phyloP scores from a whole-genome alignment of 2,888 invertebrate species.

The Synergus itoensis region DNA sequence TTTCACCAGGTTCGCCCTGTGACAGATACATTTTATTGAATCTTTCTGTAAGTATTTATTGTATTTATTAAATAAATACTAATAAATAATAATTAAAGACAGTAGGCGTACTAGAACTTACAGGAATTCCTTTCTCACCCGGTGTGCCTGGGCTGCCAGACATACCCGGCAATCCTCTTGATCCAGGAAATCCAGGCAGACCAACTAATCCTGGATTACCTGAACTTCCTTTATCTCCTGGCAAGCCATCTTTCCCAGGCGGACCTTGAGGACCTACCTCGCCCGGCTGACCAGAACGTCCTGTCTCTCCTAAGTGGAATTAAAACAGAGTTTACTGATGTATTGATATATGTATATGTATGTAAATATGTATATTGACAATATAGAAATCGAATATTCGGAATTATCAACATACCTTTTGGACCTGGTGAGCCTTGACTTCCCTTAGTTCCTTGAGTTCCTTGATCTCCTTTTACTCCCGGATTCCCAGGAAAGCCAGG shows the following conservation, averaged over 20 bases:
- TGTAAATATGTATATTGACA: neutral
- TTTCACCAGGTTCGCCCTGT: conserved; percentile 20
- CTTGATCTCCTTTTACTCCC: conserved; percentile 90
- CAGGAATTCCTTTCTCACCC: conserved; percentile 88
- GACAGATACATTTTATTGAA: neutral
- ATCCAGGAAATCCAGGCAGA: conserved; percentile 90
- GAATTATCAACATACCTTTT: conserved; percentile 79
- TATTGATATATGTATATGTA: too few species aligned
- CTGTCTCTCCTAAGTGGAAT: conserved; percentile 82
- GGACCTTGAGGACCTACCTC: conserved; percentile 87
- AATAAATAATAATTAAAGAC: too few species aligned
- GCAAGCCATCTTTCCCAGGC: conserved; percentile 89
- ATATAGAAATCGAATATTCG: neutral
- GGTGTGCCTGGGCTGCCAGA: conserved; percentile 86
- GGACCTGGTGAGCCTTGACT: conserved; percentile 90
- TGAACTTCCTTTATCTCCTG: conserved; percentile 89
- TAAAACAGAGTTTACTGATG: neutral
- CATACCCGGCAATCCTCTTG: conserved; percentile 87
- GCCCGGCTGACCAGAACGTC: conserved; percentile 88
- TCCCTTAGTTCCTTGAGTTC: conserved; percentile 87
- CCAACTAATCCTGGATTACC: conserved; percentile 87
- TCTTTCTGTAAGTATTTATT: neutral
- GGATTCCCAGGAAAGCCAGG: conserved; percentile 92
- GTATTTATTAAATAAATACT: too few species aligned
- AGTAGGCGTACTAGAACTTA: conserved; percentile 70